These are phyloP conservation scores for Leptinotarsa defecta DNA, from an alignment of 1,140 invertebrate genomes.

Conservation along the genomic window DNA sequence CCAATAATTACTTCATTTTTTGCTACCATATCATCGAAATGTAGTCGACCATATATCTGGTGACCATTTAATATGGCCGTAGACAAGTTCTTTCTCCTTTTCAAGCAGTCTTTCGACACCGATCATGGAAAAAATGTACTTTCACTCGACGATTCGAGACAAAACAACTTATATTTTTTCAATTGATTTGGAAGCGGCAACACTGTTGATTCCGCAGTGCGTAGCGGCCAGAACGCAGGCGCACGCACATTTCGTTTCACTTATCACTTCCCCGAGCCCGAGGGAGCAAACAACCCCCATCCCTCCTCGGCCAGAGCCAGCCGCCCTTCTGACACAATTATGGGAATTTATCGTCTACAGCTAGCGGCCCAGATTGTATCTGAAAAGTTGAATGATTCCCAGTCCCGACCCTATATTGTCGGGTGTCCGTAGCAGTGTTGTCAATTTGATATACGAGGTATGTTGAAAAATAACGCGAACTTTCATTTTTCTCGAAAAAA, in stretches of 20 bases:
- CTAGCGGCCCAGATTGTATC: slow-evolving; percentile 4
- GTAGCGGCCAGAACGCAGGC: slow-evolving; percentile 16
- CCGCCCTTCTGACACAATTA: slow-evolving; percentile 12
- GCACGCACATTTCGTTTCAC: slow-evolving; percentile 23
- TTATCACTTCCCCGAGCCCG: slow-evolving; percentile 13
- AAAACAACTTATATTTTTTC: too few species aligned
- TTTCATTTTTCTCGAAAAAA: too few species aligned
- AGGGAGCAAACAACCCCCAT: neutral
- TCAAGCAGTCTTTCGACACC: too few species aligned
- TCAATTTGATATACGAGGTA: neutral
- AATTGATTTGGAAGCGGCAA: neutral
- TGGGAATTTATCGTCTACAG: slow-evolving; percentile 8
- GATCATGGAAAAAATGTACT: too few species aligned
- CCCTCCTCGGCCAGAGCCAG: neutral
- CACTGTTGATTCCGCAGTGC: slow-evolving; percentile 20
- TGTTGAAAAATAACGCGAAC: too few species aligned
- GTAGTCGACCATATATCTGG: too few species aligned
- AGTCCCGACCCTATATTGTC: neutral
- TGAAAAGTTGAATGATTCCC: neutral
- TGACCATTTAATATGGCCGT: too few species aligned
- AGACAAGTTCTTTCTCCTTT: too few species aligned
- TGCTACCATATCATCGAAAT: too few species aligned
- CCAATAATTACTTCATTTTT: too few species aligned
- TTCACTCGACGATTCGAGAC: too few species aligned
- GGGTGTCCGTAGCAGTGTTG: neutral